These are phyloP conservation scores for Rotaria socialis DNA, from an alignment of 2,888 invertebrate species.

Conservation along the genomic window DNA sequence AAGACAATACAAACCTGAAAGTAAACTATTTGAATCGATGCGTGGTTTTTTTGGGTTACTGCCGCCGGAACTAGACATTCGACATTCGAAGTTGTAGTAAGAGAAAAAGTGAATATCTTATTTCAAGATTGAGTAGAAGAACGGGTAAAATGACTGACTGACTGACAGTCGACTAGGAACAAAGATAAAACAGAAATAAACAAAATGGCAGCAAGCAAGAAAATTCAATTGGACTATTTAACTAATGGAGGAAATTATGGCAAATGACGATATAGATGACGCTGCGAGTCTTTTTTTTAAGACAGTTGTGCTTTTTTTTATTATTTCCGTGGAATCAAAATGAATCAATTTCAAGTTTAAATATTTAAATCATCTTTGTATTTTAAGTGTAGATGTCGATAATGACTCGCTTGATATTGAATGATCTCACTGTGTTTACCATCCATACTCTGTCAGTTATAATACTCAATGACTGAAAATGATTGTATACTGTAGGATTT, in stretches of 20 bases:
- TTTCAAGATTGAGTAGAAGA: neutral
- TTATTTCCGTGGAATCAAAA: neutral
- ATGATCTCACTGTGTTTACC: too few species aligned
- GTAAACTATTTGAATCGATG: neutral
- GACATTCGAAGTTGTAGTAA: neutral
- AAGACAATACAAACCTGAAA: neutral
- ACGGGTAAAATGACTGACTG: neutral
- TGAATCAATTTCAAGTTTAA: neutral
- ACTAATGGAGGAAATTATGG: neutral
- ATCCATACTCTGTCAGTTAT: too few species aligned
- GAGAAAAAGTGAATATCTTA: neutral
- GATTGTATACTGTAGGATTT: too few species aligned
- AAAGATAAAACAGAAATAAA: conserved; percentile 14
- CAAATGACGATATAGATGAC: neutral
- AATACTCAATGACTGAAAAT: too few species aligned
- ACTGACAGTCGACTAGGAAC: neutral
- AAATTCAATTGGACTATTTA: neutral
- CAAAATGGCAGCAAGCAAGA: neutral
- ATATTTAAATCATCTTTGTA: too few species aligned
- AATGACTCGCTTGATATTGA: neutral
- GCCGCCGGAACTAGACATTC: conserved; percentile 24
- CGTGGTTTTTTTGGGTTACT: conserved; percentile 19
- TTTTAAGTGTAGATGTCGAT: neutral
- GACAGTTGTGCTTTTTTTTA: neutral
- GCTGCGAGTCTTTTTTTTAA: neutral